Percentiles rank a stretch among this genome's conserved stretches.
Conservation (phyloP, 1,140 invertebrate genomes). For the Microplitis mediator region DNA sequence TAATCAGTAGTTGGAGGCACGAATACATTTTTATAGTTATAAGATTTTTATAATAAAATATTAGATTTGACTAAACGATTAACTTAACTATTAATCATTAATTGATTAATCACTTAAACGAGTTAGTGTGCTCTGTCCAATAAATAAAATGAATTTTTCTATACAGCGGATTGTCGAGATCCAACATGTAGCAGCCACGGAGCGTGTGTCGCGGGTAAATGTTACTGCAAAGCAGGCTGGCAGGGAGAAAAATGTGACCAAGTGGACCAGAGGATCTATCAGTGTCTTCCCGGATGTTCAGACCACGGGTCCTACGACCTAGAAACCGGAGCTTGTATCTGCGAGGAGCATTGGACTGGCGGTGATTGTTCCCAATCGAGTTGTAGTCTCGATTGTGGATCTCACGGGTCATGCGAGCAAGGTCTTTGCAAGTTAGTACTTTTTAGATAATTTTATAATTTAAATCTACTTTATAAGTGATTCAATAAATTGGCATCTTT, state of each 20-base stretch:
- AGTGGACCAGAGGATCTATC: conserved; percentile 85
- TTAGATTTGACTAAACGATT: conserved; percentile 12
- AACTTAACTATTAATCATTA: background rate
- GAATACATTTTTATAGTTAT: background rate
- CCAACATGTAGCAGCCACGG: conserved; percentile 90
- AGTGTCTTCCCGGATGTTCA: conserved; percentile 88
- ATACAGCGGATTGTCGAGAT: conserved; percentile 81
- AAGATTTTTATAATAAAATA: background rate
- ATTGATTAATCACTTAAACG: background rate
- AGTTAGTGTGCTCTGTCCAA: too few species aligned
- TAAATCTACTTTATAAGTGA: background rate
- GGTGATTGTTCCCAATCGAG: conserved; percentile 89
- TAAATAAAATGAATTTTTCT: too few species aligned
- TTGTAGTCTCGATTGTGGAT: conserved; percentile 89
- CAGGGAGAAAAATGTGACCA: conserved; percentile 87
- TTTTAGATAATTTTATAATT: background rate
- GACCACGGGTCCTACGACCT: conserved; percentile 89
- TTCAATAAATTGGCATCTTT: background rate
- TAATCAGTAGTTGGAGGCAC: conserved; percentile 40
- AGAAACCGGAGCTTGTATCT: conserved; percentile 84
- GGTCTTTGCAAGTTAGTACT: conserved; percentile 75
- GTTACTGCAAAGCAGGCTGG: conserved; percentile 95
- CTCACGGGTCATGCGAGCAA: conserved; percentile 86
- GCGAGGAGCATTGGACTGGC: conserved; percentile 88
- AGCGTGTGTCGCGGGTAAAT: conserved; percentile 89